These are phyloP conservation scores for Oophaga pumilio DNA, from an alignment of 2,113 vertebrate genomes.

Conservation along the genomic window DNA sequence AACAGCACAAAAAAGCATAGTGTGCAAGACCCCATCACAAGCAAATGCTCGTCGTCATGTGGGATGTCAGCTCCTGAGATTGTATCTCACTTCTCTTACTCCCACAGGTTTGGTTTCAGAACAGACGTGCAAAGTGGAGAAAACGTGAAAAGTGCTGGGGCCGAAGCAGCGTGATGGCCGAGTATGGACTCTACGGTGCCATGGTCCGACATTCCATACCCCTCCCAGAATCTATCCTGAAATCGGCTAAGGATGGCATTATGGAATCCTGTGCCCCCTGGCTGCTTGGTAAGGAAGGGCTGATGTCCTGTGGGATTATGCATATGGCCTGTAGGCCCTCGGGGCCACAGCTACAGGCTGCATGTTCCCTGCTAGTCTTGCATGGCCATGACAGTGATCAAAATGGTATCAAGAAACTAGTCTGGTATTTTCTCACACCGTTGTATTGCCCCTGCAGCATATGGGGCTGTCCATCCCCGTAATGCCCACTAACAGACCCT, in stretches of 20 bases:
- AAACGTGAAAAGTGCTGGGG: conserved; percentile 99
- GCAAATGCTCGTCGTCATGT: no score
- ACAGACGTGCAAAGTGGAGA: conserved; percentile 97
- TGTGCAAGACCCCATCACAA: no score
- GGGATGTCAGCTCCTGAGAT: no score
- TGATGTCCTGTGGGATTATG: no score
- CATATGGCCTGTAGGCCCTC: no score
- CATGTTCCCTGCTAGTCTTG: background rate
- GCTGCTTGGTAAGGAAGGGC: conserved; percentile 88
- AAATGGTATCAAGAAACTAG: no score
- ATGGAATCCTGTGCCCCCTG: conserved; percentile 99
- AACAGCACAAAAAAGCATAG: background rate
- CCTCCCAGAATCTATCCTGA: conserved; percentile 96
- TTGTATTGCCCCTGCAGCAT: no score
- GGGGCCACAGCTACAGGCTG: background rate
- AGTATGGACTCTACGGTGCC: conserved; percentile 95
- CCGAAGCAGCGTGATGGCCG: conserved; percentile 97
- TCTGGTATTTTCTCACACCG: no score
- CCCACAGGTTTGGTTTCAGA: conserved; percentile 97
- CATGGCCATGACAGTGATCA: no score
- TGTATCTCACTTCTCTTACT: background rate
- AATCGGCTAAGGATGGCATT: conserved; percentile 97
- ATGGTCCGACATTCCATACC: conserved; percentile 99
- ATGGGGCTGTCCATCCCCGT: no score
- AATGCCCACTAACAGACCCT: no score